A percentile compares a stretch with the other conserved stretches of the same genome.
Evolutionary conservation across 2,797 vertebrate genomes (phyloP).

Genomic region (Platyrinchus mystaceus): DNA sequence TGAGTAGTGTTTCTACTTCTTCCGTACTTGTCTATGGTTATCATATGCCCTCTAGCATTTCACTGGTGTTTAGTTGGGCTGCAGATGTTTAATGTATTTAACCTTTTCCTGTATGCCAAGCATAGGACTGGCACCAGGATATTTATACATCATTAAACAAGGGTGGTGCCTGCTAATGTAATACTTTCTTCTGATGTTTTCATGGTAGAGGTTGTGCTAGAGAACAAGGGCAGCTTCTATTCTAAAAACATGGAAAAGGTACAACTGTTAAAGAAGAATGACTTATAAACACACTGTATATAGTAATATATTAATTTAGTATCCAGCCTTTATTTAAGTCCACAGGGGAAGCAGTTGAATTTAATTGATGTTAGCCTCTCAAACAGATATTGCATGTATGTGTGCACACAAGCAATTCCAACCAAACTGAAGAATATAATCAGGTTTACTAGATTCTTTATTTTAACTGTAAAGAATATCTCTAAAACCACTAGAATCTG

Average conservation of each 20-base stretch:
- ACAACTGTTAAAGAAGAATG: neutral
- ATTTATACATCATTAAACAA: conserved; percentile 26
- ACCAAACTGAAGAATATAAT: neutral
- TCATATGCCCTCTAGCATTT: neutral
- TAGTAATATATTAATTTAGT: neutral
- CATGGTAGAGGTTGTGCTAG: neutral
- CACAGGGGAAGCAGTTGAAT: neutral
- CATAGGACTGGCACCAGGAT: neutral
- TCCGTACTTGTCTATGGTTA: neutral
- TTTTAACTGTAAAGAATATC: neutral
- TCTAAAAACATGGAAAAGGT: neutral
- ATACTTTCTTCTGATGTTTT: conserved; percentile 29
- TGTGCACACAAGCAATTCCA: neutral
- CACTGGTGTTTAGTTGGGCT: neutral
- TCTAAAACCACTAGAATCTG: conserved; percentile 12
- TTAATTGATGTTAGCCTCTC: neutral
- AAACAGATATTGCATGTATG: neutral
- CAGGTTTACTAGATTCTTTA: neutral
- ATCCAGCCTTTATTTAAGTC: neutral
- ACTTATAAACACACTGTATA: neutral
- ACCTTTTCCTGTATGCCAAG: neutral
- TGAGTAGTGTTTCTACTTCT: neutral
- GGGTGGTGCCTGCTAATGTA: neutral
- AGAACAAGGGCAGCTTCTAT: conserved; percentile 6
- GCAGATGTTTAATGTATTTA: neutral